A percentile compares a stretch with the other conserved stretches of the same genome.
phyloP scores from a whole-genome alignment of 2,888 invertebrate genomes.

The Leptothorax acervorum region DNA sequence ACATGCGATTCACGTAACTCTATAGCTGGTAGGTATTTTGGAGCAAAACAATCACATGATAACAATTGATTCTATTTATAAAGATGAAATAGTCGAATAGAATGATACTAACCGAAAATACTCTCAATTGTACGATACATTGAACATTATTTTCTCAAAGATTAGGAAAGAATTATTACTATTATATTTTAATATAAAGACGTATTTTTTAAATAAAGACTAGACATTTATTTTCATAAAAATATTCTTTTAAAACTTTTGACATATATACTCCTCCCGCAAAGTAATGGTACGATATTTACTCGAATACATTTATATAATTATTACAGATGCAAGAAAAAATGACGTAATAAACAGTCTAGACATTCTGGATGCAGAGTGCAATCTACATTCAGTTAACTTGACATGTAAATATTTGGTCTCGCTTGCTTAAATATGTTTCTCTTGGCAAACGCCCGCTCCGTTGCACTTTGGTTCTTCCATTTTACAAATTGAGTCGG shows the following conservation, averaged over 20 bases:
- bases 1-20: not conserved
- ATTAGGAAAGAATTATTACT: not conserved
- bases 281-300: slow-evolving; percentile 1
- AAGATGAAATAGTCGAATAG: not conserved
- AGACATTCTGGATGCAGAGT: slow-evolving; percentile 23
- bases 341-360: slow-evolving; percentile 17
- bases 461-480: slow-evolving; percentile 61
- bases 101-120: not conserved
- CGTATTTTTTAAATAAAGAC: not conserved
- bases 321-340: not conserved
- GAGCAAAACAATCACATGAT: not conserved
- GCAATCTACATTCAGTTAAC: slow-evolving; percentile 35
- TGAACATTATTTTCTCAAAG: not conserved
- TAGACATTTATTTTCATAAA: not conserved
- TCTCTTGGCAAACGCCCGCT: slow-evolving; percentile 20
- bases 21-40: not conserved
- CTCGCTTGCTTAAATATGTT: slow-evolving; percentile 45
- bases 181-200: not conserved
- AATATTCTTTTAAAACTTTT: not conserved
- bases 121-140: not conserved
- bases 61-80: not conserved
- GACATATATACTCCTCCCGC: not conserved
- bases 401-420: slow-evolving; percentile 40
- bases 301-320: slow-evolving; percentile 1
- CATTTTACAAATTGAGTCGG: slow-evolving; percentile 72